Percentiles rank a stretch among this genome's conserved stretches.
Conservation (phyloP, 2,888 invertebrate genomes). For the Spodoptera exigua region DNA sequence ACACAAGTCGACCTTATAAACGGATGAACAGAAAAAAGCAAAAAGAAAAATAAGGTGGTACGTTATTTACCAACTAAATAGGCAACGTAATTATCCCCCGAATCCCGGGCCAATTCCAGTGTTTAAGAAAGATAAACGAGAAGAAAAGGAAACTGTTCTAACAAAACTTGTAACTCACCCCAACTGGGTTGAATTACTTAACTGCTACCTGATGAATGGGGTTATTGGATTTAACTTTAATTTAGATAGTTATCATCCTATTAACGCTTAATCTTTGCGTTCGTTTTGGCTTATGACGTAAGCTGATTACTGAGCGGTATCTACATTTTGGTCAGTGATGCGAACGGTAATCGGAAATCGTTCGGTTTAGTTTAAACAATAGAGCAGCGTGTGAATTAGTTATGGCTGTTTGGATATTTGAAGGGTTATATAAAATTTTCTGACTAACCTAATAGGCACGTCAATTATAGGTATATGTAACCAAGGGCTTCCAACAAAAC, state of each 20-base stretch:
- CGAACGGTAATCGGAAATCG: slow-evolving; percentile 27
- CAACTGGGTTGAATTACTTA: slow-evolving; percentile 71
- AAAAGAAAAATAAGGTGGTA: slow-evolving; percentile 71
- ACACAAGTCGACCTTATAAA: slow-evolving; percentile 40
- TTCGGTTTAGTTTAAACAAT: slow-evolving; percentile 28
- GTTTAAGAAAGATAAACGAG: slow-evolving; percentile 89
- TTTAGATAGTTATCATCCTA: slow-evolving; percentile 62
- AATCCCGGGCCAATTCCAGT: slow-evolving; percentile 85
- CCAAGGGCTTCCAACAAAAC: too few species aligned
- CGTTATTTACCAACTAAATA: slow-evolving; percentile 80
- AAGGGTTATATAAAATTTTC: background rate
- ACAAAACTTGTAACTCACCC: slow-evolving; percentile 78
- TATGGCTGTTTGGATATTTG: slow-evolving; percentile 5
- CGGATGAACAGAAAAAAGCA: slow-evolving; percentile 55
- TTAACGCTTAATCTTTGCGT: slow-evolving; percentile 53
- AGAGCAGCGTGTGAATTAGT: slow-evolving; percentile 7
- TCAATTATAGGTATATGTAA: too few species aligned
- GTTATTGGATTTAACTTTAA: slow-evolving; percentile 68
- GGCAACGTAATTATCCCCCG: slow-evolving; percentile 84
- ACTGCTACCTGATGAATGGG: slow-evolving; percentile 62
- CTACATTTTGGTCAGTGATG: slow-evolving; percentile 29
- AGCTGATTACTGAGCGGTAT: slow-evolving; percentile 38
- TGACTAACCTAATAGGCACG: too few species aligned
- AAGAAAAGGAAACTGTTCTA: slow-evolving; percentile 81
- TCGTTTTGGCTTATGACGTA: slow-evolving; percentile 47